phyloP scores from a whole-genome alignment of 92 coral and sea anemone species.

The Meandrina meandrites region DNA sequence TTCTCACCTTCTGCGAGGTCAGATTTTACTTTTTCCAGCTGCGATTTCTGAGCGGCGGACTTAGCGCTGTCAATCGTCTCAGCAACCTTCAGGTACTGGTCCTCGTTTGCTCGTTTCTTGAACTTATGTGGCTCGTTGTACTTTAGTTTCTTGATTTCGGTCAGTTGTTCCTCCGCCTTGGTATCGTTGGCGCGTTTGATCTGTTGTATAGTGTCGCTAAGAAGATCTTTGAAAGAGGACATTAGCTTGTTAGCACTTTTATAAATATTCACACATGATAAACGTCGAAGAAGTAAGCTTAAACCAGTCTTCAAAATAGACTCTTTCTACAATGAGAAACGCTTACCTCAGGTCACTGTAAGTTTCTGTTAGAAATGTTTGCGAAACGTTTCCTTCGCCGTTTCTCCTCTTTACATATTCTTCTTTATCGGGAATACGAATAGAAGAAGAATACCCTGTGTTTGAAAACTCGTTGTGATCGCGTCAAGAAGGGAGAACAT shows the following conservation, averaged over 20 bases:
- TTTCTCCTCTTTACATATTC: no score
- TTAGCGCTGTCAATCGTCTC: constrained; percentile 40
- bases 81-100: constrained; percentile 34
- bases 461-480: no score
- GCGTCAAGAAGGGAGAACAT: no score
- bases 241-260: not conserved
- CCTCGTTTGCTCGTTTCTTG: constrained; percentile 53
- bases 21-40: constrained; percentile 16
- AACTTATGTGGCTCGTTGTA: constrained; percentile 33
- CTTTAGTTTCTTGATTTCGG: constrained; percentile 23
- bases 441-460: no score
- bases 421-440: no score
- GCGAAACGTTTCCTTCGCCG: no score
- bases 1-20: constrained; percentile 46
- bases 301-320: no score
- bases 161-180: constrained; percentile 5
- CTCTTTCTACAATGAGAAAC: no score
- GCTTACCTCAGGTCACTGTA: no score
- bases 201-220: not conserved
- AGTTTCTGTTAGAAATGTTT: no score
- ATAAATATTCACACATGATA: no score
- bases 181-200: constrained; percentile 1
- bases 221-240: not conserved
- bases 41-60: constrained; percentile 21
- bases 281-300: no score